Conservation (phyloP, 2,888 invertebrate species). For the Asteroscopus sphinx region DNA sequence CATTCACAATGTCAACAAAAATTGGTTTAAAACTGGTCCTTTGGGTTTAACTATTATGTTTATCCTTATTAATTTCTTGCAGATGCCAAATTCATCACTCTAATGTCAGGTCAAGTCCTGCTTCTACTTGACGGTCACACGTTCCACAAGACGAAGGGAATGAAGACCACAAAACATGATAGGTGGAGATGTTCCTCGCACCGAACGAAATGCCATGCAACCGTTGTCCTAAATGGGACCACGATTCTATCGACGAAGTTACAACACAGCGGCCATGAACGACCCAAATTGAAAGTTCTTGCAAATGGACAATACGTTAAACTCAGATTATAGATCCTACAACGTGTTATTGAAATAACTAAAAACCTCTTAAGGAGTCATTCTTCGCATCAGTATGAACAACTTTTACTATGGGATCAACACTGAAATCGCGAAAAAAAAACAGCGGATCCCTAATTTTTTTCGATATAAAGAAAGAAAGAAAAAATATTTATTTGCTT, state of each 20-base stretch:
- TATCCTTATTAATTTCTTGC: constrained; percentile 8
- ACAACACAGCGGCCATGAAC: constrained; percentile 44
- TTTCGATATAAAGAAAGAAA: no score
- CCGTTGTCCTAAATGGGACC: constrained; percentile 32
- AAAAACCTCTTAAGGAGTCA: no score
- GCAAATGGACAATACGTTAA: constrained; percentile 18
- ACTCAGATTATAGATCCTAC: no score
- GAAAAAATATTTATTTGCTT: no score
- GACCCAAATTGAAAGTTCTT: constrained; percentile 26
- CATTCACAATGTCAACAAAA: no score
- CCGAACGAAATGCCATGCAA: constrained; percentile 39
- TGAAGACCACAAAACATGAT: constrained; percentile 22
- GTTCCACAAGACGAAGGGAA: constrained; percentile 36
- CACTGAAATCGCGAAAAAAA: no score
- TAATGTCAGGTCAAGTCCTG: constrained; percentile 37
- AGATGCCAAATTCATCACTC: constrained; percentile 33
- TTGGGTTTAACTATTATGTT: neutral
- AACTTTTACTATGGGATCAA: no score
- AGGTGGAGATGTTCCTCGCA: constrained; percentile 51
- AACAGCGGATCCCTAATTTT: no score
- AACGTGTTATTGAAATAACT: no score
- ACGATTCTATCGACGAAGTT: constrained; percentile 29
- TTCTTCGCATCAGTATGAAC: no score
- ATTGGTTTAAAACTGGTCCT: neutral
- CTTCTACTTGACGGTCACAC: constrained; percentile 44